These are phyloP conservation scores for Hirtodrosophila alboralis DNA, from an alignment of 2,888 invertebrate species.

Conservation along the genomic window DNA sequence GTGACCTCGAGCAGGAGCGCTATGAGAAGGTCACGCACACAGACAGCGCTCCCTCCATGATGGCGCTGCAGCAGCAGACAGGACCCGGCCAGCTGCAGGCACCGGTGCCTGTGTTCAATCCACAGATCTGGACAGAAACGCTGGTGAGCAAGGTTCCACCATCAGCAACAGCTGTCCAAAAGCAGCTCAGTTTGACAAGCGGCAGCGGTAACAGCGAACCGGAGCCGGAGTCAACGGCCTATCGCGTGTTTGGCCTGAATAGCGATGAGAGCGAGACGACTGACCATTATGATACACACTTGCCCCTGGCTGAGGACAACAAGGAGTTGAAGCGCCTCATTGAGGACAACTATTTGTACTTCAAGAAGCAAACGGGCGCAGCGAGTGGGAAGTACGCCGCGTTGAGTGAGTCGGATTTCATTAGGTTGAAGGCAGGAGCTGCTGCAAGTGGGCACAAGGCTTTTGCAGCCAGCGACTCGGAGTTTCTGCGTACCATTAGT, in stretches of 20 bases:
- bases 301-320: slow-evolving; percentile 84
- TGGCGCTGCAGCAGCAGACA: slow-evolving; percentile 80
- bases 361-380: slow-evolving; percentile 77
- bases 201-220: slow-evolving; percentile 74
- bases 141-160: slow-evolving; percentile 27
- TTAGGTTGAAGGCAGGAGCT: slow-evolving; percentile 77
- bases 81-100: slow-evolving; percentile 56
- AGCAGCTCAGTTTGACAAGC: slow-evolving; percentile 65
- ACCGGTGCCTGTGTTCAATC: slow-evolving; percentile 66
- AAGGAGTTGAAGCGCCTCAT: slow-evolving; percentile 84
- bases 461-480: slow-evolving; percentile 83
- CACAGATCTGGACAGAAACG: slow-evolving; percentile 75
- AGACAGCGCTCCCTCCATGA: slow-evolving; percentile 84
- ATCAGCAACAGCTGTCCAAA: slow-evolving; percentile 18
- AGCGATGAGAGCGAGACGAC: slow-evolving; percentile 81
- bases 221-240: slow-evolving; percentile 67
- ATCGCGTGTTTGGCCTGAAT: slow-evolving; percentile 72
- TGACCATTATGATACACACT: slow-evolving; percentile 78
- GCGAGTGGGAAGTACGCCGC: slow-evolving; percentile 78
- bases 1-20: slow-evolving; percentile 84
- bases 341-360: slow-evolving; percentile 84
- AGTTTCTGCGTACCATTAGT: slow-evolving; percentile 80
- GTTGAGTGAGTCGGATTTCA: slow-evolving; percentile 83
- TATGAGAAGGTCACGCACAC: slow-evolving; percentile 84
- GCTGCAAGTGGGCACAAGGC: slow-evolving; percentile 70